Percentiles rank a stretch among this genome's conserved stretches.
Evolutionary conservation across 1,140 invertebrate species (phyloP).

Genomic region (Aphidius ervi): DNA sequence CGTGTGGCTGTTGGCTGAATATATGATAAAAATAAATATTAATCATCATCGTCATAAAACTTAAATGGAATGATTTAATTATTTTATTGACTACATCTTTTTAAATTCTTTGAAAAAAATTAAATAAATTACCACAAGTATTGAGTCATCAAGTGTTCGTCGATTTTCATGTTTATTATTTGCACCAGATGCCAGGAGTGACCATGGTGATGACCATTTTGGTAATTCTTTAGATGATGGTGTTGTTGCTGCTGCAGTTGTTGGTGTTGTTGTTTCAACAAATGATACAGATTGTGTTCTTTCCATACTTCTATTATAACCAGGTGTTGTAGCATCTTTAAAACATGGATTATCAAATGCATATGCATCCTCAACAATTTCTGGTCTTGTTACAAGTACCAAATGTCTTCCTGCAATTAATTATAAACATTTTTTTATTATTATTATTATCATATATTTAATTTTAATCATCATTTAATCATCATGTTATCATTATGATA

Average conservation of each 20-base stretch:
- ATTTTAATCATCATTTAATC: no score
- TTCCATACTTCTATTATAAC: slow-evolving; percentile 40
- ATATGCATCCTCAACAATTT: slow-evolving; percentile 67
- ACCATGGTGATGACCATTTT: slow-evolving; percentile 53
- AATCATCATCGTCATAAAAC: neutral
- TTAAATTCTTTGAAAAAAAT: no score
- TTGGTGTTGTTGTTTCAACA: slow-evolving; percentile 34
- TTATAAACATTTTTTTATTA: neutral
- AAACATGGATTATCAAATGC: slow-evolving; percentile 79
- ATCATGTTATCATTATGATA: neutral
- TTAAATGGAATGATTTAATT: slow-evolving; percentile 9
- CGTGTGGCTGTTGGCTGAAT: slow-evolving; percentile 44
- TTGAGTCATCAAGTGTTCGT: slow-evolving; percentile 63
- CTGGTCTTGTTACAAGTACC: slow-evolving; percentile 67
- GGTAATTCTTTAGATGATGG: slow-evolving; percentile 43
- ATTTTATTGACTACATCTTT: neutral
- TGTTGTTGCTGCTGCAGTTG: no score
- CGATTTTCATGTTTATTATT: slow-evolving; percentile 53
- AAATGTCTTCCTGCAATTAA: slow-evolving; percentile 63
- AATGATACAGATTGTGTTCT: slow-evolving; percentile 38
- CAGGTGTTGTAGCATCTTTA: slow-evolving; percentile 52
- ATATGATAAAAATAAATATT: no score
- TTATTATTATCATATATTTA: neutral
- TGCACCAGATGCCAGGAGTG: slow-evolving; percentile 50
- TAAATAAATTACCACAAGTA: slow-evolving; percentile 57